Base-by-base conservation (phyloP, 2,888 invertebrate genomes). In the Thereva unica region DNA sequence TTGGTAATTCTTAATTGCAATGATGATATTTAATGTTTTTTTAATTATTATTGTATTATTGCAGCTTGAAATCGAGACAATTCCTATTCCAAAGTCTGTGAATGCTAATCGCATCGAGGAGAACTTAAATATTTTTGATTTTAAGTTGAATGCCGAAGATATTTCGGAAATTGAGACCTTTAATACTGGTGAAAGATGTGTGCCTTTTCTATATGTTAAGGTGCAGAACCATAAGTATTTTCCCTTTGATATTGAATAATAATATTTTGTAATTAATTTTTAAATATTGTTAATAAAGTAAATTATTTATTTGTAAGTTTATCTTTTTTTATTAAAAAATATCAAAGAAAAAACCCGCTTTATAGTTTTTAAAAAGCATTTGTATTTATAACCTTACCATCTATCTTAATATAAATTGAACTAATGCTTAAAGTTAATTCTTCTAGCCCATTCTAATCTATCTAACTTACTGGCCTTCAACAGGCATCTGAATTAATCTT, bases 61-160 rank as follows among this genome's bases (percentile, higher is more conserved):
- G 10, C 10, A 85, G 85, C 75, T 86, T 42, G 84, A 87, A 70
- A 76, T 83, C 55, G 84, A 83, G 12, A 74, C 82, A 0, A 80
- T 85, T 7, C 85, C 86, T 0, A 82, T 86, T 64, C 87, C 87
- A 1, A 86, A 86, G 75, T 85, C 86, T 0, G 82, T 83, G 0
- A 86, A 84, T 67, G 78, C 80, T 66, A 76, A 78, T 0, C 82
- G 86, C 9, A 80, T 87, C 23, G 74, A 78, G 56, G 79, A 84
- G 71, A 87, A 87, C 73, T 82, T 86, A 8, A 74, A 85, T 52
- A 76, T 87, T 1, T 87, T 87, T 69, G 85, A 87, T 75, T 87
- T 87, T 73, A 74, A 82, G 67, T 75, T 87, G 38, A 78, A 78
- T n/a, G 73, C 80, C 0, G 82, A 84, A 7, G 87, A 87, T 68